Evolutionary conservation across 1,140 invertebrate genomes (phyloP).

Genomic region (Neomicropteryx cornuta): DNA sequence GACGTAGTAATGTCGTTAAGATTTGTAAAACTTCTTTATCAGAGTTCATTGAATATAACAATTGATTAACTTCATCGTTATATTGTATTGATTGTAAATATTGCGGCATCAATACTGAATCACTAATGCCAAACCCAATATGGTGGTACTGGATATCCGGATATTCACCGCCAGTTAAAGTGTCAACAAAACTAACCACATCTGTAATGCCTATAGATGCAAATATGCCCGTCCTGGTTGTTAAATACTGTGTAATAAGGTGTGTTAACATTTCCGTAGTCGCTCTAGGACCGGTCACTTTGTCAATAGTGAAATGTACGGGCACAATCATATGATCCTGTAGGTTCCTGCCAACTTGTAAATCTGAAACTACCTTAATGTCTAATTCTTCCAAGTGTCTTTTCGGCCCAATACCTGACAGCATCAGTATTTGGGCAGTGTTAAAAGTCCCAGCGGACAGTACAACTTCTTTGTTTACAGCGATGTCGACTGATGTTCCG

Average conservation of each 20-base stretch:
- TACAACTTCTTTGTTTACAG: conserved; percentile 39
- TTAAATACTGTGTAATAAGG: conserved; percentile 23
- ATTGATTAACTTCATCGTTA: conserved; percentile 28
- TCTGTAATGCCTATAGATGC: conserved; percentile 23
- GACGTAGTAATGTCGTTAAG: conserved; percentile 36
- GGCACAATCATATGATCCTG: conserved; percentile 44
- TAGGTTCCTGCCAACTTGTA: conserved; percentile 62
- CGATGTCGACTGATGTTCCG: conserved; percentile 19
- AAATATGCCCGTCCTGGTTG: conserved; percentile 22
- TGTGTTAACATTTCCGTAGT: conserved; percentile 15
- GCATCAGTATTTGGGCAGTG: conserved; percentile 39
- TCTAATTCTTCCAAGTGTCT: conserved; percentile 25
- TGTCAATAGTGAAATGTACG: conserved; percentile 22
- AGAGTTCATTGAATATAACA: conserved; percentile 29
- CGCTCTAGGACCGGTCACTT: conserved; percentile 10
- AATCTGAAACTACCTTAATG: conserved; percentile 40
- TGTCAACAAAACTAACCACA: conserved; percentile 26
- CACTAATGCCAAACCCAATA: conserved; percentile 20
- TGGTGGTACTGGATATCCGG: conserved; percentile 31
- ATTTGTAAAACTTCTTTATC: conserved; percentile 33
- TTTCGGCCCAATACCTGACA: conserved; percentile 35
- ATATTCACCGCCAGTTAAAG: conserved; percentile 15
- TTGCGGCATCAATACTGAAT: conserved; percentile 16
- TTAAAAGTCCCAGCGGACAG: conserved; percentile 42
- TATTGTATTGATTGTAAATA: conserved; percentile 28